phyloP scores from a whole-genome alignment of 1,140 invertebrate species.

The Papilio glaucus region DNA sequence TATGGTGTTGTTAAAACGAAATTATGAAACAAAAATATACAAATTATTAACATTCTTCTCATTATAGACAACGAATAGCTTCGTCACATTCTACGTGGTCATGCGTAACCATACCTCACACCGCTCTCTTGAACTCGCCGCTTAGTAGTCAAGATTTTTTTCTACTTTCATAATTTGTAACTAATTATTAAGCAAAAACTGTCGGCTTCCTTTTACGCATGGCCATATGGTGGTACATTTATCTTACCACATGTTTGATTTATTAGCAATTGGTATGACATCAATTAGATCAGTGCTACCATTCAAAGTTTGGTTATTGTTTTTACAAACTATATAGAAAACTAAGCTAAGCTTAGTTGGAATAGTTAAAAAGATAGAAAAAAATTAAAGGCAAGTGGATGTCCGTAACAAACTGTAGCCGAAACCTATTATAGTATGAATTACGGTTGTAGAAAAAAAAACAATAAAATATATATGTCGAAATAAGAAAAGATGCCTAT shows the following conservation, averaged over 20 bases:
- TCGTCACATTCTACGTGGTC: conserved; percentile 42
- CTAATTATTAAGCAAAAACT: conserved; percentile 62
- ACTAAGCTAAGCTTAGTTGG: too few relatives aligned
- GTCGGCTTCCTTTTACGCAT: conserved; percentile 43
- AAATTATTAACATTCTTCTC: neutral
- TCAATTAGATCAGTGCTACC: conserved; percentile 27
- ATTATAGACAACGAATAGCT: conserved; percentile 16
- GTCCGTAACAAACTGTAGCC: too few relatives aligned
- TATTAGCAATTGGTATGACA: conserved; percentile 38
- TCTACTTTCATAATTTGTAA: conserved; percentile 64
- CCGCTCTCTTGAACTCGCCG: conserved; percentile 33
- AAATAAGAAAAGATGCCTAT: too few relatives aligned
- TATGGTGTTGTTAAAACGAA: too few relatives aligned
- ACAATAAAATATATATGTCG: too few relatives aligned
- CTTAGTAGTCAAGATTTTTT: neutral
- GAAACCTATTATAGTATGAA: too few relatives aligned
- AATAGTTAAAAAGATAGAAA: too few relatives aligned
- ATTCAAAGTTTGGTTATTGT: neutral
- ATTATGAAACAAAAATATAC: neutral
- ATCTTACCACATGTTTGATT: conserved; percentile 41
- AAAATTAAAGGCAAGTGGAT: too few relatives aligned
- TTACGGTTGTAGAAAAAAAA: too few relatives aligned
- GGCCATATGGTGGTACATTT: conserved; percentile 24
- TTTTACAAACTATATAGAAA: too few relatives aligned
- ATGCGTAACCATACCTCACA: conserved; percentile 45